phyloP scores from a whole-genome alignment of 2,888 invertebrate species.

The Nymphalis c-album region DNA sequence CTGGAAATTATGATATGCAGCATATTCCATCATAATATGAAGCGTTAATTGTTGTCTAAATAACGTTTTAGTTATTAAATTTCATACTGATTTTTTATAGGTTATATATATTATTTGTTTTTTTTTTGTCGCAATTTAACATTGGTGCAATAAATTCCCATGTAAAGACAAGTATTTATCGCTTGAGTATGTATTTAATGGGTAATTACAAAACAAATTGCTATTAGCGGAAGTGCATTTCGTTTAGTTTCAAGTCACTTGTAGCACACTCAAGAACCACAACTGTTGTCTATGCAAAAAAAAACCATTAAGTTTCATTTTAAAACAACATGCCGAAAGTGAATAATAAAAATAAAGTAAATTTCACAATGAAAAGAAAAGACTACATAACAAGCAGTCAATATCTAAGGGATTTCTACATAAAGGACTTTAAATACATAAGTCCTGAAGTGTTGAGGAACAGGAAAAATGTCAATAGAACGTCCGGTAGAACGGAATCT shows the following conservation, averaged over 20 bases:
- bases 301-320: not conserved
- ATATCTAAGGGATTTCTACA: constrained; percentile 63
- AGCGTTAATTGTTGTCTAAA: too few species aligned
- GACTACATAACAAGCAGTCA: constrained; percentile 43
- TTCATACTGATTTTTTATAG: too few species aligned
- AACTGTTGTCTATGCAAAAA: not conserved
- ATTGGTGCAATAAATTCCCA: not conserved
- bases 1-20: too few species aligned
- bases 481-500: constrained; percentile 34
- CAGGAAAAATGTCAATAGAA: constrained; percentile 37
- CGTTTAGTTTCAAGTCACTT: constrained; percentile 8
- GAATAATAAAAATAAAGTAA: constrained; percentile 17
- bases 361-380: constrained; percentile 31
- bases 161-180: not conserved
- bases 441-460: constrained; percentile 53
- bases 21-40: too few species aligned
- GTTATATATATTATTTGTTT: not conserved
- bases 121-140: not conserved
- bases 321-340: constrained; percentile 21
- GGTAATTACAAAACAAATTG: constrained; percentile 6
- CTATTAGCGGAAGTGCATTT: constrained; percentile 11
- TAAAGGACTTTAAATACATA: constrained; percentile 69
- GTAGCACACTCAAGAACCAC: not conserved
- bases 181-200: constrained; percentile 5
- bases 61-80: too few species aligned